Conservation (phyloP, 2,888 invertebrate species). For the Sialis fuliginosa region DNA sequence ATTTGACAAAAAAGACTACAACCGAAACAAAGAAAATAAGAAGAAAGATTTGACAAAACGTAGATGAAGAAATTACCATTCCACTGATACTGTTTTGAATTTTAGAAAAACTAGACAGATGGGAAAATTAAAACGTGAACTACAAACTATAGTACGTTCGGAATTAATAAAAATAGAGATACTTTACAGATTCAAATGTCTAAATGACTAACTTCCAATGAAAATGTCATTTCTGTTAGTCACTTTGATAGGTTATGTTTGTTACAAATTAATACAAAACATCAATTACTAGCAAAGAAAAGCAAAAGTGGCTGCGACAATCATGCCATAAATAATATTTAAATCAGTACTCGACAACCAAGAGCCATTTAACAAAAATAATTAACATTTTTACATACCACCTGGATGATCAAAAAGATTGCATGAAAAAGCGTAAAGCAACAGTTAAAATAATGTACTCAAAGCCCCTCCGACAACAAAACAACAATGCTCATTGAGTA, state of each 20-base stretch:
- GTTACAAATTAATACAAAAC: too few relatives aligned
- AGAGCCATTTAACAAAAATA: not conserved
- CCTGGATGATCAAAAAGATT: conserved; percentile 11
- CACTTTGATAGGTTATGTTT: too few relatives aligned
- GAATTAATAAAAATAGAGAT: too few relatives aligned
- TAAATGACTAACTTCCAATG: too few relatives aligned
- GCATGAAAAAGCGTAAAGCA: conserved; percentile 12
- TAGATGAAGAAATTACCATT: conserved; percentile 1
- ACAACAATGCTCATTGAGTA: too few relatives aligned
- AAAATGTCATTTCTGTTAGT: too few relatives aligned
- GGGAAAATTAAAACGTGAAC: too few relatives aligned
- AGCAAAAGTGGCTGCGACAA: too few relatives aligned
- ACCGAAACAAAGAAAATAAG: conserved; percentile 1
- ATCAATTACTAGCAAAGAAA: too few relatives aligned
- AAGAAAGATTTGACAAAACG: conserved; percentile 1
- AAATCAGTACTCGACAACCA: not conserved
- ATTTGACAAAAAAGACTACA: conserved; percentile 3
- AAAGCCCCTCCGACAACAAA: not conserved
- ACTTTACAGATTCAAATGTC: too few relatives aligned
- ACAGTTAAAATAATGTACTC: conserved; percentile 3
- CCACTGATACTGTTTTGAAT: not conserved
- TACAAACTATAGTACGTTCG: too few relatives aligned
- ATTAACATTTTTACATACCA: conserved; percentile 11
- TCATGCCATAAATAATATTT: not conserved
- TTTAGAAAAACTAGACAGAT: too few relatives aligned